phyloP scores from a whole-genome alignment of 2,888 invertebrate genomes.

The Gasteruption jaculator region DNA sequence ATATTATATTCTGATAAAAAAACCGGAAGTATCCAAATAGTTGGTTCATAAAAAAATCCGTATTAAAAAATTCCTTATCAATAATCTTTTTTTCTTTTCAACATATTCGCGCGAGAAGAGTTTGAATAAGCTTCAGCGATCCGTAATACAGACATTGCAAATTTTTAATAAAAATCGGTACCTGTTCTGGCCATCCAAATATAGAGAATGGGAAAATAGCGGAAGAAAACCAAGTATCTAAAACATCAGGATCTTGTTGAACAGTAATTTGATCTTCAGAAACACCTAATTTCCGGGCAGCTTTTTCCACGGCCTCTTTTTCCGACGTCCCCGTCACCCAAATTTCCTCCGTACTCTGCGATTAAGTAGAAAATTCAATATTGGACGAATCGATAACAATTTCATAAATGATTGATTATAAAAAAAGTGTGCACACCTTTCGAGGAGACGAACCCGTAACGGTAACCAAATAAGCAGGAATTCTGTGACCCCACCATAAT shows the following conservation, averaged over 20 bases:
- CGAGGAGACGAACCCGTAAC: slow-evolving; percentile 53
- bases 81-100: too few species aligned
- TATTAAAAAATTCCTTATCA: too few species aligned
- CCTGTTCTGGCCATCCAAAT: slow-evolving; percentile 94
- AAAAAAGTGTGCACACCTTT: too few species aligned
- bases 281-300: slow-evolving; percentile 64
- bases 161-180: slow-evolving; percentile 40
- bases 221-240: slow-evolving; percentile 99
- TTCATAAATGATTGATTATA: too few species aligned
- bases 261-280: slow-evolving; percentile 58
- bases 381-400: too few species aligned
- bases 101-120: too few species aligned
- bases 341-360: too few species aligned
- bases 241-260: slow-evolving; percentile 87
- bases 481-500: slow-evolving; percentile 99
- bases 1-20: too few species aligned
- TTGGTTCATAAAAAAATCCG: slow-evolving; percentile 5
- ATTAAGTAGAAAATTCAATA: too few species aligned
- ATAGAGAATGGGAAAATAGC: slow-evolving; percentile 94
- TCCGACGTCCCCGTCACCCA: slow-evolving; percentile 59
- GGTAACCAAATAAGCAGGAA: slow-evolving; percentile 85
- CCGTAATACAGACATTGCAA: background rate
- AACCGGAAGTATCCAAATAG: background rate
- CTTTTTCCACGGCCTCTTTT: slow-evolving; percentile 76
- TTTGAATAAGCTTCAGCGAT: too few species aligned